These are phyloP conservation scores for Polyergus mexicanus DNA, from an alignment of 1,140 invertebrate genomes.

Conservation along the genomic window DNA sequence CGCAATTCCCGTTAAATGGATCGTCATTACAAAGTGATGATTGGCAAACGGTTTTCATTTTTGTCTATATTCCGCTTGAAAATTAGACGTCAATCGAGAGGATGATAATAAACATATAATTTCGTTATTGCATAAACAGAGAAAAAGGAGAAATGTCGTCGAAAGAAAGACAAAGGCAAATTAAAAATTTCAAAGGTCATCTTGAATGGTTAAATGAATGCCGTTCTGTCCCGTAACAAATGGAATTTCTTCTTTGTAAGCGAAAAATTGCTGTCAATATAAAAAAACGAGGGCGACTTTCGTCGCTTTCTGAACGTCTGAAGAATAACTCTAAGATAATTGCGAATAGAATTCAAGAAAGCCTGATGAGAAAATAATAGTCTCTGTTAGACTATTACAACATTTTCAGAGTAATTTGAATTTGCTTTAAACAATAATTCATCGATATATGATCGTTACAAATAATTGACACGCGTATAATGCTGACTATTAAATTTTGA, in stretches of 20 bases:
- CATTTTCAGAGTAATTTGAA: too few relatives aligned
- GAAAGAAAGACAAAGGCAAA: constrained; percentile 49
- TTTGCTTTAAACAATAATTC: too few relatives aligned
- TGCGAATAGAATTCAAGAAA: neutral
- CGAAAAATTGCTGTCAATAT: neutral
- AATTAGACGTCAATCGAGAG: constrained; percentile 34
- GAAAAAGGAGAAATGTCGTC: neutral
- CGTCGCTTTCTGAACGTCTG: neutral
- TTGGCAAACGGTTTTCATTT: constrained; percentile 38
- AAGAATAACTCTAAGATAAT: neutral
- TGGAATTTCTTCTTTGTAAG: constrained; percentile 37
- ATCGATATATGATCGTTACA: too few relatives aligned
- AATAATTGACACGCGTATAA: too few relatives aligned
- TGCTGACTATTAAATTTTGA: neutral
- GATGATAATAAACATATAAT: constrained; percentile 47
- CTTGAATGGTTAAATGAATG: constrained; percentile 31
- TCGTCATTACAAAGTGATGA: neutral
- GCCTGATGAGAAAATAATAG: neutral
- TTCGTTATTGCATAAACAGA: neutral
- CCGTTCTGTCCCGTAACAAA: constrained; percentile 23
- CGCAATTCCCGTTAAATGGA: constrained; percentile 23
- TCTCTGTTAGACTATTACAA: neutral
- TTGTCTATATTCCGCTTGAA: neutral
- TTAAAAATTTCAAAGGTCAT: constrained; percentile 63
- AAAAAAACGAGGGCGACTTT: constrained; percentile 28